These are phyloP conservation scores for Blennius ocellaris DNA, from an alignment of 2,113 vertebrate genomes.

Conservation along the genomic window DNA sequence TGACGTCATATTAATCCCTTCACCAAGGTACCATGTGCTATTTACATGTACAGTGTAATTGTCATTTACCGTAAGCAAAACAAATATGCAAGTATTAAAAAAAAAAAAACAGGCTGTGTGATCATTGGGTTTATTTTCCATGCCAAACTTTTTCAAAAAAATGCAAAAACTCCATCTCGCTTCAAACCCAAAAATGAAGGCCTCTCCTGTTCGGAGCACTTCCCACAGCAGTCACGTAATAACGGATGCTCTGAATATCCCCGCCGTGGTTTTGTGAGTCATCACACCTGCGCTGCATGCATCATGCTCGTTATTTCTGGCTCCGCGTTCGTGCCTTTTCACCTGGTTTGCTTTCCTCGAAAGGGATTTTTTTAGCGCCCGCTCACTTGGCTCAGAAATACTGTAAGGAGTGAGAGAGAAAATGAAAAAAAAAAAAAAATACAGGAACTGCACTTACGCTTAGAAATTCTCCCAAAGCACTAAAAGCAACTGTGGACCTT, in stretches of 20 bases:
- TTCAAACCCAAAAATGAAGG: too few species aligned
- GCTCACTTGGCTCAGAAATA: slow-evolving; percentile 42
- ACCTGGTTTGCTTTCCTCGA: slow-evolving; percentile 49
- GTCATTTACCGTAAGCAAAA: too few species aligned
- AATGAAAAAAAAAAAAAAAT: not conserved
- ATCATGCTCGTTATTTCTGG: slow-evolving; percentile 72
- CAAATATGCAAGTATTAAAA: too few species aligned
- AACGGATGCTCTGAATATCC: slow-evolving; percentile 49
- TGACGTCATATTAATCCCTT: too few species aligned
- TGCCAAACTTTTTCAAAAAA: too few species aligned
- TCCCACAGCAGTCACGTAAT: slow-evolving; percentile 34
- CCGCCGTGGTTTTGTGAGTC: slow-evolving; percentile 66
- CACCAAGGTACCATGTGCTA: too few species aligned
- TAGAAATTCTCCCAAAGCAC: slow-evolving; percentile 53
- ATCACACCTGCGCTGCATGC: slow-evolving; percentile 69
- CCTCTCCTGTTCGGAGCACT: not conserved
- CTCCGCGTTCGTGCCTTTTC: slow-evolving; percentile 54
- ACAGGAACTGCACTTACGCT: slow-evolving; percentile 37
- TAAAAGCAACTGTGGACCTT: slow-evolving; percentile 27
- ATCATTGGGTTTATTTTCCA: too few species aligned
- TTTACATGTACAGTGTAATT: too few species aligned
- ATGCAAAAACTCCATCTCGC: too few species aligned
- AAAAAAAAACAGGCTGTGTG: too few species aligned
- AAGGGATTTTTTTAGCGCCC: slow-evolving; percentile 38
- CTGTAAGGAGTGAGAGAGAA: slow-evolving; percentile 24